These are phyloP conservation scores for Drosophila tropicalis DNA, from an alignment of 1,140 invertebrate species.

Conservation along the genomic window DNA sequence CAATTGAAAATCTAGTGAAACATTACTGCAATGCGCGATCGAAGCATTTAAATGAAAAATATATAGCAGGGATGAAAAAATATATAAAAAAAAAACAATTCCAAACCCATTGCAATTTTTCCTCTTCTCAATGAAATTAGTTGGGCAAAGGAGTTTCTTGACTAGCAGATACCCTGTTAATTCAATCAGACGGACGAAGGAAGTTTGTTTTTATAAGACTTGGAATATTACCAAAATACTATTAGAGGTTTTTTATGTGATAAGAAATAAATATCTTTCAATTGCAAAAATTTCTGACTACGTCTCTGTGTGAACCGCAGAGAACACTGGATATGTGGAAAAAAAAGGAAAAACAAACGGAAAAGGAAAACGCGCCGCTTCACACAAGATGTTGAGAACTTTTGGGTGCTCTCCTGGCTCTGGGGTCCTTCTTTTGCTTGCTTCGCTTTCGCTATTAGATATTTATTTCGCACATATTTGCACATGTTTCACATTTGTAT, in stretches of 20 bases:
- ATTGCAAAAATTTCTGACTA: neutral
- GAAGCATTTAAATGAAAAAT: slow-evolving; percentile 31
- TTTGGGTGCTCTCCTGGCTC: neutral
- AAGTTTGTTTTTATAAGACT: no score
- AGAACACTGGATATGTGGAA: slow-evolving; percentile 16
- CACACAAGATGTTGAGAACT: slow-evolving; percentile 41
- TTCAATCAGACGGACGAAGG: no score
- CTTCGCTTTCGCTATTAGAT: slow-evolving; percentile 55
- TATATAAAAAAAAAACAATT: slow-evolving; percentile 48
- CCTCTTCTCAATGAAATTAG: slow-evolving; percentile 23
- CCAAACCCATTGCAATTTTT: slow-evolving; percentile 19
- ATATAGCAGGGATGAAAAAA: neutral
- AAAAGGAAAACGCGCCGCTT: slow-evolving; percentile 77
- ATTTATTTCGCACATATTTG: slow-evolving; percentile 73
- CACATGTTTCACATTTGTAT: slow-evolving; percentile 81
- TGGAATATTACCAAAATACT: no score
- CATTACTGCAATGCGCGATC: slow-evolving; percentile 46
- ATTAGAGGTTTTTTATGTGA: no score
- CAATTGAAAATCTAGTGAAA: slow-evolving; percentile 46
- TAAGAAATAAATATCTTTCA: no score
- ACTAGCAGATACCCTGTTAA: slow-evolving; percentile 26
- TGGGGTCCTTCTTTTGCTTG: neutral
- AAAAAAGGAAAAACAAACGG: slow-evolving; percentile 64
- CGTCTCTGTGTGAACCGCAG: neutral
- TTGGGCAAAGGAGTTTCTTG: neutral